Conservation (phyloP, 1,140 invertebrate genomes). For the Trichonephila clavipes region DNA sequence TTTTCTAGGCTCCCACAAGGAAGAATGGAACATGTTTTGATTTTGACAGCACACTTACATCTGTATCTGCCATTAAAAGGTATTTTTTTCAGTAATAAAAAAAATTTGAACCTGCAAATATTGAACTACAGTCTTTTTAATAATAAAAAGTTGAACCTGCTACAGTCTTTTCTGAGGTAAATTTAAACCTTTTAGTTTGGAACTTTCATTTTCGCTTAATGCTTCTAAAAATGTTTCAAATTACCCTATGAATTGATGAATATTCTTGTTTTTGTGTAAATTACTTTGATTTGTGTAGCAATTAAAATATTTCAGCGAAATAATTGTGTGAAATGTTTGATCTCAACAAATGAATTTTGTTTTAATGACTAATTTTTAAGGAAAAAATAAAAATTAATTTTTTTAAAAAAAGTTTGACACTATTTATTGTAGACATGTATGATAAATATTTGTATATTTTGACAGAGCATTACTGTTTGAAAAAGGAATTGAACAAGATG, state of each 20-base stretch:
- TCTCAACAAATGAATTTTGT: too few species aligned
- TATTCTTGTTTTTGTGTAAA: too few species aligned
- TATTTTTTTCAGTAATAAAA: slow-evolving; percentile 80
- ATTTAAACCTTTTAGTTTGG: slow-evolving; percentile 16
- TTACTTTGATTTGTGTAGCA: too few species aligned
- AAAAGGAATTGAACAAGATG: slow-evolving; percentile 78
- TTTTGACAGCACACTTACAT: slow-evolving; percentile 91
- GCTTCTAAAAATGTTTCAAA: neutral
- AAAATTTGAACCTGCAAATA: neutral
- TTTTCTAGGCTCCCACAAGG: slow-evolving; percentile 86
- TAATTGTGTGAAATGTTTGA: too few species aligned
- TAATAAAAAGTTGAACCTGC: slow-evolving; percentile 25
- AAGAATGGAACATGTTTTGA: slow-evolving; percentile 89
- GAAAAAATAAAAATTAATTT: too few species aligned
- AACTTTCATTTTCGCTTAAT: neutral
- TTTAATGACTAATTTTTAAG: too few species aligned
- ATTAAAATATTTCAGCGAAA: too few species aligned
- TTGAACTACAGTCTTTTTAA: slow-evolving; percentile 17
- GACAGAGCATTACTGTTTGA: slow-evolving; percentile 78
- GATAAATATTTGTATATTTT: slow-evolving; percentile 11
- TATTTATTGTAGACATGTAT: too few species aligned
- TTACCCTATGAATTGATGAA: neutral
- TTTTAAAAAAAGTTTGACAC: too few species aligned
- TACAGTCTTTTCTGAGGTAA: slow-evolving; percentile 44
- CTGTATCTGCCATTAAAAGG: slow-evolving; percentile 91